phyloP scores from a whole-genome alignment of 2,888 invertebrate species.

The Ichneumoninae sp. region DNA sequence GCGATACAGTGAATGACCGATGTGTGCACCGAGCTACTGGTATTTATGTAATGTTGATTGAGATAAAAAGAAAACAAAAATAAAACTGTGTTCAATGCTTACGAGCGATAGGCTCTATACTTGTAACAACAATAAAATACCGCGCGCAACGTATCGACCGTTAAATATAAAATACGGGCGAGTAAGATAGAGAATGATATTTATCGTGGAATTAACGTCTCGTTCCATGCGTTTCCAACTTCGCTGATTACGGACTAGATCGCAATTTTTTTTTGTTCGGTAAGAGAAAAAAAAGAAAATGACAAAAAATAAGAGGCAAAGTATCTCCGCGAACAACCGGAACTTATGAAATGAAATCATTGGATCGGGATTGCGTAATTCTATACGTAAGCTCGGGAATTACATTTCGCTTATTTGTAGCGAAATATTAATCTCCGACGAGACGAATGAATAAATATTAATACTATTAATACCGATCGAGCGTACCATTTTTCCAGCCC shows the following conservation, averaged over 20 bases:
- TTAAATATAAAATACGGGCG: constrained; percentile 32
- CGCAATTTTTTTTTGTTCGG: constrained; percentile 11
- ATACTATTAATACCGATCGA: neutral
- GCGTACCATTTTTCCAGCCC: neutral
- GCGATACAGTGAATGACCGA: neutral
- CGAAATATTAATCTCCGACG: neutral
- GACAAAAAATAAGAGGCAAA: constrained; percentile 16
- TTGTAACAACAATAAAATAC: constrained; percentile 43
- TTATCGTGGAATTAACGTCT: constrained; percentile 48
- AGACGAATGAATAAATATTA: constrained; percentile 18
- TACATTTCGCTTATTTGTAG: neutral
- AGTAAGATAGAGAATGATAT: constrained; percentile 25
- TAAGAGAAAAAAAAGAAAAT: neutral
- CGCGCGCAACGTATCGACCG: constrained; percentile 34
- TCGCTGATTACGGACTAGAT: constrained; percentile 25
- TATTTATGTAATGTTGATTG: constrained; percentile 29
- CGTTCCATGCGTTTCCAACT: constrained; percentile 22
- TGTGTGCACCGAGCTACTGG: constrained; percentile 16
- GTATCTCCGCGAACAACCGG: constrained; percentile 21
- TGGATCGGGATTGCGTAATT: neutral
- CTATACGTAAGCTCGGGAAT: neutral
- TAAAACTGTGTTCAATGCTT: constrained; percentile 22
- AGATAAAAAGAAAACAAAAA: constrained; percentile 22
- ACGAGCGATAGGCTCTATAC: constrained; percentile 26
- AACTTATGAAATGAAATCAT: constrained; percentile 11